Evolutionary conservation across 2,888 invertebrate genomes (phyloP), one percentile per base, ranked within the genome.

Genomic region (Cerastis rubricosa): DNA sequence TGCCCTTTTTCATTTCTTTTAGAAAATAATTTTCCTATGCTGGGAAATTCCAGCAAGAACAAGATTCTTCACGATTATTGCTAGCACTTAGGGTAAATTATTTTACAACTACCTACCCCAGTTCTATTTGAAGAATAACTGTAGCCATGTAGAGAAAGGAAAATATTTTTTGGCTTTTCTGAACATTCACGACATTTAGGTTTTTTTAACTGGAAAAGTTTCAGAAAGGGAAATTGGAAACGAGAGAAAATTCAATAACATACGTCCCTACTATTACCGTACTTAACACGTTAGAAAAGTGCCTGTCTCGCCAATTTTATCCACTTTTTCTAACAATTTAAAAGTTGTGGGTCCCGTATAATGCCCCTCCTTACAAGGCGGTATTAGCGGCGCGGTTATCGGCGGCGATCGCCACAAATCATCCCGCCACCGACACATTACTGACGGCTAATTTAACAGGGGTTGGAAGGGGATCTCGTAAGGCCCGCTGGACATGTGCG

Each of bases 391-490:
- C 79, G 81, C 70, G 83, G 88, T 83, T 88, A 88, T 88, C 82
- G 85, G 89, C 76, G 85, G 82, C 88, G 89, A 89, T 90, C 91
- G 88, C 83, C 90, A 92, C 93, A 92, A 93, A 94, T 94, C 93
- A 93, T 92, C 87, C 84, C 80, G 86, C 88, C 87, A 81, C 86
- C 83, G 84, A 81, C 88, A 74, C 89, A 87, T 91, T 92, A 93
- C 90, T 90, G 89, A 87, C 90, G 92, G 89, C 91, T 93, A 93
- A 94, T 94, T 94, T 92, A 90, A 87, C 91, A 80, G 76, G 80
- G 76, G 80, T 71, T 63, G 79, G 71, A 79, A 82, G 85, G 76
- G 83, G 78, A 72, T 70, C 63, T 35, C 63, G 61, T 69, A 14
- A 79, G 84, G 82, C 71, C 59, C 59, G 17, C 40, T 74, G 66